Base-by-base conservation (phyloP, 2,888 invertebrate species). In the Ethmia dodecea region DNA sequence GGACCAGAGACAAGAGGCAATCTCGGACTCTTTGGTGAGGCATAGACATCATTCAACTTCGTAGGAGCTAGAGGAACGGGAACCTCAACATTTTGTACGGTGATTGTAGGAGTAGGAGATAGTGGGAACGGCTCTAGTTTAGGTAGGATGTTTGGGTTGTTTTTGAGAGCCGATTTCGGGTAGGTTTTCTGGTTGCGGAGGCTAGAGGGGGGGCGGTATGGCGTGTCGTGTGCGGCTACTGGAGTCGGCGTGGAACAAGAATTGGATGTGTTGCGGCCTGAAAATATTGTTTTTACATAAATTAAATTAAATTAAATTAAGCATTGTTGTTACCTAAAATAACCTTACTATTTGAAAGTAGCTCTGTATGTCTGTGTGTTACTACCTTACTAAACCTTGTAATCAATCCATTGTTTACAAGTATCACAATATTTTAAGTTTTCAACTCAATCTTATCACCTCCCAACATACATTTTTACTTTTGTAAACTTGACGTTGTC, bases 251-350 rank as follows among this genome's bases (percentile, higher is more conserved):
- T 81, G 9, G 77, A 68, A 46, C 80, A 76, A 0, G 60, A 60
- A 62, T 79, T 86, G 31, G 84, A 86, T 45, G 86, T 86, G 65
- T 87, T 87, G 49, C 83, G 78, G 40, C 87, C 87, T 87, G 74
- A 6, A 75, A 68, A 18, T 18, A 28, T 11, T n/a, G n/a, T n/a
- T 22, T 20, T 20, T 6, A n/a, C 3, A 1, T 20, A n/a, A n/a
- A n/a, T n/a, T n/a, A n/a, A n/a, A n/a, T n/a, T n/a, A n/a, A n/a
- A n/a, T n/a, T n/a, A n/a, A n/a, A n/a, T n/a, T n/a, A n/a, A n/a
- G n/a, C n/a, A n/a, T n/a, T n/a, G n/a, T n/a, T n/a, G n/a, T n/a
- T n/a, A n/a, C n/a, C n/a, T n/a, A n/a, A n/a, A n/a, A n/a, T n/a
- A n/a, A n/a, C n/a, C n/a, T n/a, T n/a, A n/a, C n/a, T n/a, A n/a